Evolutionary conservation across 2,113 vertebrate genomes (phyloP), one percentile per base, ranked within the genome.

Genomic region (Platichthys stellatus): DNA sequence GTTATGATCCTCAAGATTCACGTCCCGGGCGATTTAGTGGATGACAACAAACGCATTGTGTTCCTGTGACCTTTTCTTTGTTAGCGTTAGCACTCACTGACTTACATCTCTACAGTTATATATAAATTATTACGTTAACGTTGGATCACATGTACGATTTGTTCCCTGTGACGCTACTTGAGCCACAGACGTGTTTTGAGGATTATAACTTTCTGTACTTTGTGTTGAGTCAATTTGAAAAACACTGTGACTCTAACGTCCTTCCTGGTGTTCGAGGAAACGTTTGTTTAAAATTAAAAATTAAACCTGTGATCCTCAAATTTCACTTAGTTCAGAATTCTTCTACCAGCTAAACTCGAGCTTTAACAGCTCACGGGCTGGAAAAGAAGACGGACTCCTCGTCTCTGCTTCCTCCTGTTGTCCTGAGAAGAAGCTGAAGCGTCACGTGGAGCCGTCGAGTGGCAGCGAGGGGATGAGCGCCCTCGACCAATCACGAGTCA

Each of bases 201-300:
- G 80, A 80, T 80, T 76, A 53, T 74, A 54, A 62, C 61, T 75
- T 59, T 15, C 40, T 66, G 43, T 26, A 20, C 2, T 5, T 59
- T 60, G 28, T 54, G 47, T 18, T 49, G 31, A 31, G 58, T 62
- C 69, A 23, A 54, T 77, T 7, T 59, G 45, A 11, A 65, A 84
- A 86, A 78, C 84, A 89, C 87, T 88, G 87, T 87, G 86, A 86
- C 63, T 78, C 60, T 73, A 61, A 56, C 47, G 23, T 23, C 18
- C 3, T 43, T 74, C 70, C 26, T 81, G n/a, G 31, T 49, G 74
- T 64, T 43, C 6, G 31, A 31, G 31, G 31, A 31, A 43, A 13
- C 40, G 40, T n/a, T 6, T 17, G 45, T 15, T 47, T 17, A 5
- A 15, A 47, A 38, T 17, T 23, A 23, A 23, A 23, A 23, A 23